Evolutionary conservation across 2,113 vertebrate species (phyloP).

Genomic region (Myotis lucifugus): DNA sequence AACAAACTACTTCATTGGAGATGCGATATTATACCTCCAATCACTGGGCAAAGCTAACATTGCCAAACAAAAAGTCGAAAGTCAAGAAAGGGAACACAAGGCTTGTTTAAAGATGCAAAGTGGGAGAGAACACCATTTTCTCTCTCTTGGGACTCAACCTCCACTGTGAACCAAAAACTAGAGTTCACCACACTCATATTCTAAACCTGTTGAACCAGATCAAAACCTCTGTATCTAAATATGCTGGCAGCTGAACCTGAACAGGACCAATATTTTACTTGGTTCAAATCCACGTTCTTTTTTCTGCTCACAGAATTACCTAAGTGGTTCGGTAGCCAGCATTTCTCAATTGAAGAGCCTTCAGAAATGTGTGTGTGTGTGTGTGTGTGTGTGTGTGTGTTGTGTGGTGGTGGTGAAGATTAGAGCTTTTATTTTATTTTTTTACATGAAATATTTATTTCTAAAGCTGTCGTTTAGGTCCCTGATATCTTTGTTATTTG

Average conservation of each 20-base stretch:
- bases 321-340: conserved; percentile 45
- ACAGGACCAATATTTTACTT: conserved; percentile 53
- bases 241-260: conserved; percentile 38
- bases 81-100: neutral
- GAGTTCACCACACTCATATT: conserved; percentile 46
- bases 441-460: conserved; percentile 31
- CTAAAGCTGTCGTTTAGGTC: neutral
- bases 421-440: neutral
- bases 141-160: conserved; percentile 18
- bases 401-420: neutral
- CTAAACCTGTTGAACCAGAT: conserved; percentile 49
- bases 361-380: neutral
- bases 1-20: neutral
- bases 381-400: neutral
- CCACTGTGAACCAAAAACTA: conserved; percentile 19
- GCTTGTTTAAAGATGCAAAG: conserved; percentile 22
- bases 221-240: conserved; percentile 59
- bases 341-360: conserved; percentile 34
- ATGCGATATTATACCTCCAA: neutral
- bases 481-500: conserved; percentile 17
- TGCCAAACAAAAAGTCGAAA: neutral
- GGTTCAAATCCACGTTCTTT: conserved; percentile 46
- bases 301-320: conserved; percentile 28
- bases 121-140: conserved; percentile 36
- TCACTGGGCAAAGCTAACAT: neutral